phyloP scores from a whole-genome alignment of 2,888 invertebrate species.

The Lucinisca nassula region DNA sequence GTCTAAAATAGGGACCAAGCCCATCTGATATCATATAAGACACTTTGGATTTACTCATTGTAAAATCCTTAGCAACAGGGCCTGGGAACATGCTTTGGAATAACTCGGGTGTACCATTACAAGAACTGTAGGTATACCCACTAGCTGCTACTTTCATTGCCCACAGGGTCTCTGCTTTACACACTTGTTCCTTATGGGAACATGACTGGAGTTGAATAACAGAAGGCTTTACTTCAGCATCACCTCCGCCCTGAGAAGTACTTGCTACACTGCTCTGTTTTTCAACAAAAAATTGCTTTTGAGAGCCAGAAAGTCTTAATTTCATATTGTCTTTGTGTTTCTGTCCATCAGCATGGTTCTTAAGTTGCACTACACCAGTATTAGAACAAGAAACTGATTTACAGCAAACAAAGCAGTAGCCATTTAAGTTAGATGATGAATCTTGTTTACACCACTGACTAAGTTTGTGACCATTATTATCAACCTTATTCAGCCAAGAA shows the following conservation, averaged over 20 bases:
- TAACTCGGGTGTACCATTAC: conserved; percentile 3
- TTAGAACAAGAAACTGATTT: neutral
- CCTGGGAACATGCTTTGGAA: conserved; percentile 30
- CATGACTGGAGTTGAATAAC: neutral
- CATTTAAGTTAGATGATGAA: neutral
- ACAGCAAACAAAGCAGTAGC: neutral
- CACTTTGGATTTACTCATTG: conserved; percentile 31
- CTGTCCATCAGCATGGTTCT: neutral
- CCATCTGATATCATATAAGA: conserved; percentile 27
- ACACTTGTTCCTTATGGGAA: neutral
- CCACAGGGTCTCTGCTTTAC: neutral
- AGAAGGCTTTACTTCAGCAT: neutral
- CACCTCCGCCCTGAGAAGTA: neutral
- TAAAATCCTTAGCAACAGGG: conserved; percentile 17
- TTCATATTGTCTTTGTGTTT: neutral
- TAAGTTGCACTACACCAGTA: neutral
- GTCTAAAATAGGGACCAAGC: conserved; percentile 25
- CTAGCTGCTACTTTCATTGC: neutral
- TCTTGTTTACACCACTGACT: neutral
- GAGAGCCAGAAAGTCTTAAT: neutral
- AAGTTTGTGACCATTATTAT: neutral
- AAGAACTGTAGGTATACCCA: neutral
- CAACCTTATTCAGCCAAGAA: neutral
- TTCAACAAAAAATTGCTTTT: neutral
- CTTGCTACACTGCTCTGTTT: neutral